Evolutionary conservation across 2,797 vertebrate species (phyloP), one percentile per base, ranked within the genome.

Genomic region (Acomys russatus): DNA sequence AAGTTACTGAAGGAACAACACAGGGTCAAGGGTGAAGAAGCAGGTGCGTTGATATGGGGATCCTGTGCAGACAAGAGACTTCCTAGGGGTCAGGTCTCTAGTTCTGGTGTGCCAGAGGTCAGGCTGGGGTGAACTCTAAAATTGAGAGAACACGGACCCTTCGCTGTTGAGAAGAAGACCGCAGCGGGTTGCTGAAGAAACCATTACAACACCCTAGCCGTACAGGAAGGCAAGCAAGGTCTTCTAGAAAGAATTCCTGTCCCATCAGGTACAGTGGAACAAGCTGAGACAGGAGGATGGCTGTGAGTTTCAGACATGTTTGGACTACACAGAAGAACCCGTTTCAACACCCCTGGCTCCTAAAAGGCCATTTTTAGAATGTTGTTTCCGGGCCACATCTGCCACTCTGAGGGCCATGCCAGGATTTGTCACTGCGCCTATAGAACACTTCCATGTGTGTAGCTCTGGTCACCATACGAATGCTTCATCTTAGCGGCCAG

Each of bases 151-250:
- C 74, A 59, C 30, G 54, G 63, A 90, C 14, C 51, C 71, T 83
- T 80, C 10, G 54, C 28, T 4, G 0, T 4, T 38, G 49, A 88
- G 33, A 23, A 85, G 66, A 79, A 49, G 80, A n/a, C 93, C 64
- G 90, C 44, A 30, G 12, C 30, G 33, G 35, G 70, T 92, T 96
- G 71, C 87, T 49, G 64, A 87, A 93, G 96, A 94, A 96, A 96
- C 95, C 77, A 10, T 85, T 74, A 78, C 76, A 96, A 56, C 93
- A 66, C 3, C 35, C 61, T 76, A 86, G 33, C 77, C 78, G 68
- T 22, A 4, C 3, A 3, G 8, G 82, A 92, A 90, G 44, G 59
- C 76, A 1, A 0, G 8, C 54, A 94, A 91, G 23, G 64, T 70
- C 73, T 49, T 63, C 10, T 8, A 54, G 63, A 35, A 94, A 78